Evolutionary conservation across 2,797 vertebrate genomes (phyloP).

Genomic region (Clarias laeviceps): DNA sequence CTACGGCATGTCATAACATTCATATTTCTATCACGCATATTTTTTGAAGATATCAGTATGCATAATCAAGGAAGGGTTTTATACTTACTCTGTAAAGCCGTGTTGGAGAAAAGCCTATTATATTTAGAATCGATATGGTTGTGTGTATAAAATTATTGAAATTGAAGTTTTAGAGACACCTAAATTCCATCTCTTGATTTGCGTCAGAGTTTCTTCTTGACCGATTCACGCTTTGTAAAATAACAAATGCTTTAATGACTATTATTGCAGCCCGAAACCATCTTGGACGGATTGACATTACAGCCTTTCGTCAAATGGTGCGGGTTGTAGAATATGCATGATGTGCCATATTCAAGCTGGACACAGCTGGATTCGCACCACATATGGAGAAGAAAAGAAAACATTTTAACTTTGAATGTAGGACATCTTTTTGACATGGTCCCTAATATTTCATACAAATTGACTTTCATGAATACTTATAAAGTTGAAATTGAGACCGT

Average conservation of each 20-base stretch:
- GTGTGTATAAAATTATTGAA: neutral
- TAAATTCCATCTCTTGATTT: neutral
- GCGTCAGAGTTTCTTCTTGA: neutral
- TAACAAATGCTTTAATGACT: slow-evolving; percentile 32
- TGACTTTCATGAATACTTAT: neutral
- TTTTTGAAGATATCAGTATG: too few relatives aligned
- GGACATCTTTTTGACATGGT: neutral
- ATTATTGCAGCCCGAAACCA: slow-evolving; percentile 13
- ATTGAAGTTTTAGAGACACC: neutral
- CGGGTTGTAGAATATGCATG: slow-evolving; percentile 57
- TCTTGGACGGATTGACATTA: slow-evolving; percentile 6
- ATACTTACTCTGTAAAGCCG: too few relatives aligned
- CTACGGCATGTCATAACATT: too few relatives aligned
- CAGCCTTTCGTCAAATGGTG: slow-evolving; percentile 52
- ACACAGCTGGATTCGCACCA: slow-evolving; percentile 45
- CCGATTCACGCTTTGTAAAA: slow-evolving; percentile 6
- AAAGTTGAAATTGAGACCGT: neutral
- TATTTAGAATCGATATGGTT: neutral
- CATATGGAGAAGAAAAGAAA: slow-evolving; percentile 44
- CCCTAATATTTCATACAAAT: neutral
- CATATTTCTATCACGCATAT: too few relatives aligned
- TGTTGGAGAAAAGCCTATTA: neutral
- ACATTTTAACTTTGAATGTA: neutral
- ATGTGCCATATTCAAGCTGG: slow-evolving; percentile 30
- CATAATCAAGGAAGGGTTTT: too few relatives aligned